phyloP scores from a whole-genome alignment of 2,888 invertebrate genomes.

The Thymelicus sylvestris region DNA sequence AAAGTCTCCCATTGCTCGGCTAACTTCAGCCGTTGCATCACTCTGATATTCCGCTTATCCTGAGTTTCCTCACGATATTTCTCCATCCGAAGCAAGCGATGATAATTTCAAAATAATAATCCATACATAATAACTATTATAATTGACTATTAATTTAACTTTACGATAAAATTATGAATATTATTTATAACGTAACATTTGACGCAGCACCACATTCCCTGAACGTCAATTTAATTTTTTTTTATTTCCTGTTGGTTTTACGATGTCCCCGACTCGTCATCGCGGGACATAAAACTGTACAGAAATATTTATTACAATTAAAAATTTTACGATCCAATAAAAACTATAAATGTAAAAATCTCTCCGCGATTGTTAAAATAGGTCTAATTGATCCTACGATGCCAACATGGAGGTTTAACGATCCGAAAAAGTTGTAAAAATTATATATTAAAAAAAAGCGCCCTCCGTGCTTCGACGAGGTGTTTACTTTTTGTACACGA shows the following conservation, averaged over 20 bases:
- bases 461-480: slow-evolving; percentile 55
- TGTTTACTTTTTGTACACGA: slow-evolving; percentile 63
- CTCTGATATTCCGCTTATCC: too few species aligned
- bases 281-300: slow-evolving; percentile 50
- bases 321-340: slow-evolving; percentile 63
- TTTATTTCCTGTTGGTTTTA: slow-evolving; percentile 38
- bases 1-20: too few species aligned
- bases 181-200: background rate
- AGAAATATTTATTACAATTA: slow-evolving; percentile 68
- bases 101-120: background rate
- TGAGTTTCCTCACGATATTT: too few species aligned
- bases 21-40: too few species aligned
- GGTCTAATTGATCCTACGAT: slow-evolving; percentile 67
- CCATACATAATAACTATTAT: background rate
- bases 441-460: slow-evolving; percentile 39
- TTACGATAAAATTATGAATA: background rate
- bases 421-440: slow-evolving; percentile 55
- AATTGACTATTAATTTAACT: background rate
- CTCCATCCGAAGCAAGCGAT: too few species aligned
- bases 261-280: slow-evolving; percentile 48
- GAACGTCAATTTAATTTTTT: slow-evolving; percentile 18
- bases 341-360: slow-evolving; percentile 63
- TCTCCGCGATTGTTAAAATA: slow-evolving; percentile 60
- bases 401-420: slow-evolving; percentile 64
- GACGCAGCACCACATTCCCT: background rate